Evolutionary conservation across 2,888 invertebrate genomes (phyloP).

Genomic region (Mechanitis messenoides): DNA sequence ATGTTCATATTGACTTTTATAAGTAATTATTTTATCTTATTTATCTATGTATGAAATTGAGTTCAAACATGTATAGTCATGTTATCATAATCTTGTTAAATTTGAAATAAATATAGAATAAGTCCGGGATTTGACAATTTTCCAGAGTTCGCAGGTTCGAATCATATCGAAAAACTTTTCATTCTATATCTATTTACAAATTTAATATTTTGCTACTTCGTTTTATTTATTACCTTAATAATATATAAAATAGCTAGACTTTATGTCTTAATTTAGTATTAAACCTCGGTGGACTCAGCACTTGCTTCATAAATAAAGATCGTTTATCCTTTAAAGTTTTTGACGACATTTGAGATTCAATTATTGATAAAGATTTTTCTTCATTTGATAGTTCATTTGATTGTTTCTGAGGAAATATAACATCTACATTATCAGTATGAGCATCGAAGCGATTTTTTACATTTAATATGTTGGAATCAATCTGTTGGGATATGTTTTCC

Average conservation of each 20-base stretch:
- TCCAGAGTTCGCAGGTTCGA: no score
- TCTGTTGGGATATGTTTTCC: slow-evolving; percentile 47
- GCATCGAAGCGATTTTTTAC: slow-evolving; percentile 46
- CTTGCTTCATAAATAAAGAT: slow-evolving; percentile 76
- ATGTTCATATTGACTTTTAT: slow-evolving; percentile 45
- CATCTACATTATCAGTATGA: slow-evolving; percentile 31
- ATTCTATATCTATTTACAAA: no score
- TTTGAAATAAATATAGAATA: no score
- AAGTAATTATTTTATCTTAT: slow-evolving; percentile 24
- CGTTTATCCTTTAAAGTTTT: slow-evolving; percentile 71
- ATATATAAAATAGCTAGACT: slow-evolving; percentile 36
- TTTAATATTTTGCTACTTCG: slow-evolving; percentile 10
- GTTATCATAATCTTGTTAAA: no score
- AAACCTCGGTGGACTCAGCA: slow-evolving; percentile 75
- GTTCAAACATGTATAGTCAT: no score
- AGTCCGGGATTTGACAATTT: no score
- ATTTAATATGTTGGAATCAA: slow-evolving; percentile 46
- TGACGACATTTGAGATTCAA: slow-evolving; percentile 23
- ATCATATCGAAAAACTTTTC: no score
- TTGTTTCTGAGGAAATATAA: slow-evolving; percentile 35
- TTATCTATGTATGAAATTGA: not conserved
- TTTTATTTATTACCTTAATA: slow-evolving; percentile 30
- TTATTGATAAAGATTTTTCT: slow-evolving; percentile 19
- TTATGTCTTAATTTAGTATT: slow-evolving; percentile 66
- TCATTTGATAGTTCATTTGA: slow-evolving; percentile 32